These are phyloP conservation scores for Aythya baeri DNA, from an alignment of 2,113 vertebrate species.

Conservation along the genomic window DNA sequence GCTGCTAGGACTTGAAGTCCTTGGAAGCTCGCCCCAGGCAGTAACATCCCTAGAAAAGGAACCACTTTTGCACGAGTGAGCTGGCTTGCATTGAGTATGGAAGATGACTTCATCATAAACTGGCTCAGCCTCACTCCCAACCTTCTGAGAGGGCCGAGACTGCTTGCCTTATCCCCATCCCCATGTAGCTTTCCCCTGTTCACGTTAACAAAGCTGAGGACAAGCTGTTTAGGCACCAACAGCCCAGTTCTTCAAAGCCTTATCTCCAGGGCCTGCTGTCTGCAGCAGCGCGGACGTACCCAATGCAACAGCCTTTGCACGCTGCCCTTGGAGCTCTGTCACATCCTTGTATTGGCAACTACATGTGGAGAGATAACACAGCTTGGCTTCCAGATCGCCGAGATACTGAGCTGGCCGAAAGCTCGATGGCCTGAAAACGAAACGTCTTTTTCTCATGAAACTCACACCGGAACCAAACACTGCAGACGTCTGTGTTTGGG, in stretches of 20 bases:
- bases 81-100: background rate
- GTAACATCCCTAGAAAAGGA: background rate
- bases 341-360: background rate
- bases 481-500: background rate
- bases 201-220: background rate
- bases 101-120: background rate
- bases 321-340: background rate
- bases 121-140: background rate
- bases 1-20: background rate
- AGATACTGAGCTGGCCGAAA: background rate
- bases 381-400: background rate
- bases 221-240: background rate
- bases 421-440: background rate
- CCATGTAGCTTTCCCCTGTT: background rate
- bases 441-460: background rate
- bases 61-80: background rate
- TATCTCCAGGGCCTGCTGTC: background rate
- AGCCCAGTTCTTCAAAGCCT: background rate
- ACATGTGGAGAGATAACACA: background rate
- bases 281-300: fast-evolving
- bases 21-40: background rate
- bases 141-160: background rate
- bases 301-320: background rate
- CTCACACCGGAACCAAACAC: background rate
- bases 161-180: too few species aligned